Evolutionary conservation across 2,888 invertebrate species (phyloP).

Genomic region (Craniophora ligustri): DNA sequence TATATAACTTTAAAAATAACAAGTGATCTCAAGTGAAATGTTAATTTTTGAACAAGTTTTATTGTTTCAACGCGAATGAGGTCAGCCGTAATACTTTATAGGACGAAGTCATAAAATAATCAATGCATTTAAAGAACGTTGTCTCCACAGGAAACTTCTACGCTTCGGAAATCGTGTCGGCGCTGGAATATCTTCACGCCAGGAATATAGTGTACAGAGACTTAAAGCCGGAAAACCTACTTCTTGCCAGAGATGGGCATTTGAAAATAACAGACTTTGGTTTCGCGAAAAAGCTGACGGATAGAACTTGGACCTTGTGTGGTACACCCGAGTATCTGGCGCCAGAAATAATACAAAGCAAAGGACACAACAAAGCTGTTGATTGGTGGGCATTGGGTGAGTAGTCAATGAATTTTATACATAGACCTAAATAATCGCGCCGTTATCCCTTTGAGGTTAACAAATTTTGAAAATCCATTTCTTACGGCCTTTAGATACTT

Average conservation of each 20-base stretch:
- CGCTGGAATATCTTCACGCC: constrained; percentile 97
- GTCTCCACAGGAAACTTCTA: constrained; percentile 93
- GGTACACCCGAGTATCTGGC: constrained; percentile 99
- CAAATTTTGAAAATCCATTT: neutral
- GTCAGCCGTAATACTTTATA: constrained; percentile 20
- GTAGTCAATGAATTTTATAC: constrained; percentile 37
- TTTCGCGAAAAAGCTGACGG: constrained; percentile 97
- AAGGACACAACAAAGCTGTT: constrained; percentile 99
- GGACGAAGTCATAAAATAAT: constrained; percentile 31
- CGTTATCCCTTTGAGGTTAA: neutral
- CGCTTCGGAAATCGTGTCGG: constrained; percentile 97
- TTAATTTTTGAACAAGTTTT: constrained; percentile 5
- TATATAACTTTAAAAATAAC: no score
- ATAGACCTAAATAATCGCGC: no score
- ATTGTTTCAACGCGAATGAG: constrained; percentile 16
- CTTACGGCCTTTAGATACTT: neutral
- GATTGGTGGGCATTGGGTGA: constrained; percentile 99
- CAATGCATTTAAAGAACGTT: constrained; percentile 36
- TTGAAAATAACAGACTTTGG: constrained; percentile 99
- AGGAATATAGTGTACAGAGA: constrained; percentile 96
- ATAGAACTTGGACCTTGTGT: constrained; percentile 98
- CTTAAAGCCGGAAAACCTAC: constrained; percentile 97
- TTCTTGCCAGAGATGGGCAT: constrained; percentile 97
- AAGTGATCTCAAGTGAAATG: constrained; percentile 4
- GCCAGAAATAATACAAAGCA: constrained; percentile 98